Evolutionary conservation across 2,797 vertebrate genomes (phyloP).

Genomic region (Crocidura indochinensis): DNA sequence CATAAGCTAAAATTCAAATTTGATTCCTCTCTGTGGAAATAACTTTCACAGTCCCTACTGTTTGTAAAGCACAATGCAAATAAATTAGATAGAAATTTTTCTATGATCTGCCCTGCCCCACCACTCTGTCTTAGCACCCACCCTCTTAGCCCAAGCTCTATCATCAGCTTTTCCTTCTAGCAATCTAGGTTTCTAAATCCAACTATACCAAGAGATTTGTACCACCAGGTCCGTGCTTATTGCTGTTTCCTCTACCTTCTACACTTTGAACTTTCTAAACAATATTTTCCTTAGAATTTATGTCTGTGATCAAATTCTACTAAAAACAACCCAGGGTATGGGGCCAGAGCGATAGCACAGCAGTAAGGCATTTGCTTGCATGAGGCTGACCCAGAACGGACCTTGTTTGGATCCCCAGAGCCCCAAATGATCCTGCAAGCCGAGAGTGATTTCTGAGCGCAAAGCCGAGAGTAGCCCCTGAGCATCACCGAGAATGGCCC

Average conservation of each 20-base stretch:
- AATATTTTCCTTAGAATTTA: neutral
- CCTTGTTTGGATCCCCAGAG: too few species aligned
- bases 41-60: neutral
- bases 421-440: too few species aligned
- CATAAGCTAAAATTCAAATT: neutral
- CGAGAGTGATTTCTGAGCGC: too few species aligned
- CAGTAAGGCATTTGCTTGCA: too few species aligned
- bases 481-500: too few species aligned
- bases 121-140: neutral
- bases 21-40: neutral
- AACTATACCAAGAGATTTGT: neutral
- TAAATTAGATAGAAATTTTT: neutral
- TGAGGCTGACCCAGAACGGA: too few species aligned
- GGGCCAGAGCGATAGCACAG: too few species aligned
- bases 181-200: neutral
- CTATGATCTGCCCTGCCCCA: neutral
- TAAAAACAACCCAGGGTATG: too few species aligned
- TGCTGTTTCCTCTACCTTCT: neutral
- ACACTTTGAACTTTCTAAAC: neutral
- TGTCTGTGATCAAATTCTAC: neutral
- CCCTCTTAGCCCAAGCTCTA: neutral
- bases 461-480: too few species aligned
- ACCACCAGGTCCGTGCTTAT: neutral
- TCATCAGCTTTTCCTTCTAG: neutral
- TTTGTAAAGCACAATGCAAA: slow-evolving; percentile 9